These are phyloP conservation scores for Tolypeutes matacus DNA, from an alignment of 2,797 vertebrate species.

Conservation along the genomic window DNA sequence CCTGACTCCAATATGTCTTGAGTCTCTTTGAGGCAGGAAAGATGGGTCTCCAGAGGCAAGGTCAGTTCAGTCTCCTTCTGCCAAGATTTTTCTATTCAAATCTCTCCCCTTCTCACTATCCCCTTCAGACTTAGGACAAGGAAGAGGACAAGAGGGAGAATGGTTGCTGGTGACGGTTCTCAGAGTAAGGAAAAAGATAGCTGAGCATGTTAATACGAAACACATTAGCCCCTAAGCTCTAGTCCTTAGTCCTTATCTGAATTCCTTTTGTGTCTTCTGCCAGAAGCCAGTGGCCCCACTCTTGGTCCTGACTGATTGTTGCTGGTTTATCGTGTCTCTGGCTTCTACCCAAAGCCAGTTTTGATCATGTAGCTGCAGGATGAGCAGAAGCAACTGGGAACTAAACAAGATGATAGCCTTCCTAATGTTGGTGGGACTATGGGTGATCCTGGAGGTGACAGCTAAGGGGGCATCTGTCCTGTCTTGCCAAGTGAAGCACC, in stretches of 20 bases:
- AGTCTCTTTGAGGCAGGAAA: background rate
- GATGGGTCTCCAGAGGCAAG: background rate
- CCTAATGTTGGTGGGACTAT: conserved; percentile 5
- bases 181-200: background rate
- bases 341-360: conserved; percentile 22
- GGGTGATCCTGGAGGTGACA: background rate
- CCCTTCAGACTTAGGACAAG: background rate
- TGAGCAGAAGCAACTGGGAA: background rate
- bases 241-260: background rate
- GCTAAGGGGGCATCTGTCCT: background rate
- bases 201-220: background rate
- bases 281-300: background rate
- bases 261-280: background rate
- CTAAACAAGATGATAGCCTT: background rate
- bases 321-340: background rate
- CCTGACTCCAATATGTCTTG: background rate
- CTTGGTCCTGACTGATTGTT: background rate
- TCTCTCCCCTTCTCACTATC: background rate
- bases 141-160: background rate
- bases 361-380: background rate
- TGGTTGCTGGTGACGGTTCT: background rate
- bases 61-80: background rate
- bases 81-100: background rate
- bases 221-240: background rate
- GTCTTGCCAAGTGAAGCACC: conserved; percentile 29